Percentiles rank a stretch among this genome's conserved stretches.
Conservation (phyloP, 2,888 invertebrate genomes). For the Drosophila cognata region DNA sequence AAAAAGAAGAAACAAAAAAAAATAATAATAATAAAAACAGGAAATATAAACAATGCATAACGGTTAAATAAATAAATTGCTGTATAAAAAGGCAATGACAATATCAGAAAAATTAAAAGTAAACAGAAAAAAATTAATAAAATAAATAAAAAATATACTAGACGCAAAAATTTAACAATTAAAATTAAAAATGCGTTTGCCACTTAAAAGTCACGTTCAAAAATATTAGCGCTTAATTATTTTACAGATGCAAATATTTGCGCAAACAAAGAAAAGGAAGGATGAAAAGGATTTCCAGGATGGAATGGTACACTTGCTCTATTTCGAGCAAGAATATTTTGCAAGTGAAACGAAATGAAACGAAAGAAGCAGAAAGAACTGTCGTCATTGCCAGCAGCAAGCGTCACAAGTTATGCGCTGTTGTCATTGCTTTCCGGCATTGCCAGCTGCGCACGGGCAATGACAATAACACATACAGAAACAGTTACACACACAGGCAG, state of each 20-base stretch:
- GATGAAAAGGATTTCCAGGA: not conserved
- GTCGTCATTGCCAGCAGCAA: conserved; percentile 65
- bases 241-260: conserved; percentile 64
- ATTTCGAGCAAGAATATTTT: conserved; percentile 55
- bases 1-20: not conserved
- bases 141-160: conserved; percentile 1
- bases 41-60: conserved; percentile 70
- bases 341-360: conserved; percentile 35
- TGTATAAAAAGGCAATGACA: conserved; percentile 27
- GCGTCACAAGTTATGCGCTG: conserved; percentile 65
- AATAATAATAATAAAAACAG: conserved; percentile 46
- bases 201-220: conserved; percentile 57
- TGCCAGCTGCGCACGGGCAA: conserved; percentile 59
- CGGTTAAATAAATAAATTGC: conserved; percentile 34
- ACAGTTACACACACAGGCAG: conserved; percentile 36
- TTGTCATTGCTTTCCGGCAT: conserved; percentile 72
- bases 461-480: conserved; percentile 30
- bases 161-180: conserved; percentile 31
- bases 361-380: conserved; percentile 19
- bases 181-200: conserved; percentile 55
- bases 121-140: conserved; percentile 14
- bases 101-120: not conserved
- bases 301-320: conserved; percentile 56
- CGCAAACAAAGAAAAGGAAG: conserved; percentile 7
- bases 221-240: conserved; percentile 65